Evolutionary conservation across 2,888 invertebrate genomes (phyloP), one percentile per base, ranked within the genome.

Genomic region (Synergus umbraculus): DNA sequence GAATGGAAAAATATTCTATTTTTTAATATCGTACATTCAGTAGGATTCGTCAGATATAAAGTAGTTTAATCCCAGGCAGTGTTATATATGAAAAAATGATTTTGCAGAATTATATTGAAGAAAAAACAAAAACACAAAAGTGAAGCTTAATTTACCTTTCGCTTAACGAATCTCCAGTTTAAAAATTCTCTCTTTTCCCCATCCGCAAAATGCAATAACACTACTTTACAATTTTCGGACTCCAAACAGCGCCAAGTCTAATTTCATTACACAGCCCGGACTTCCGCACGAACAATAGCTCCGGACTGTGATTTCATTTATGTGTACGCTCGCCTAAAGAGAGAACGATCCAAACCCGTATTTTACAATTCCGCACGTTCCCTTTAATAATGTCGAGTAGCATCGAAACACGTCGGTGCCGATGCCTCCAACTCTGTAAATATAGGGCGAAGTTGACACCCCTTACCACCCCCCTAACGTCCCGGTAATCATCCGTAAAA

Each of bases 351-450:
- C 73, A 58, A 54, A 1, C 3, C 22, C n/a, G 49, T 9, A 37
- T 69, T 15, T 22, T 9, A 15, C 37, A 41, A 54, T 73, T 73
- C 37, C n/a, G 7, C 54, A 73, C 18, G 41, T 73, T 54, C 73
- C 73, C 73, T 73, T 73, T 58, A 73, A 73, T 73, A 73, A 73
- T 58, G 49, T 73, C 54, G 37, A 73, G 54, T 73, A 41, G 37
- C n/a, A 58, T 73, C 73, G 54, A 58, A 73, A 73, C 22, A 67
- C 41, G 46, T 73, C 41, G 73, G n/a, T 12, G 4, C n/a, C 15
- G 5, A 73, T 54, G n/a, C 49, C 37, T 73, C n/a, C n/a, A 1
- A 13, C 10, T 9, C 10, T 18, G 54, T n/a, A 73, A 41, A 73
- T 73, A 66, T 44, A 66, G 41, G 66, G 43, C 2, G 43, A 18